phyloP scores from a whole-genome alignment of 1,140 invertebrate genomes.

The Berghia stephanieae region DNA sequence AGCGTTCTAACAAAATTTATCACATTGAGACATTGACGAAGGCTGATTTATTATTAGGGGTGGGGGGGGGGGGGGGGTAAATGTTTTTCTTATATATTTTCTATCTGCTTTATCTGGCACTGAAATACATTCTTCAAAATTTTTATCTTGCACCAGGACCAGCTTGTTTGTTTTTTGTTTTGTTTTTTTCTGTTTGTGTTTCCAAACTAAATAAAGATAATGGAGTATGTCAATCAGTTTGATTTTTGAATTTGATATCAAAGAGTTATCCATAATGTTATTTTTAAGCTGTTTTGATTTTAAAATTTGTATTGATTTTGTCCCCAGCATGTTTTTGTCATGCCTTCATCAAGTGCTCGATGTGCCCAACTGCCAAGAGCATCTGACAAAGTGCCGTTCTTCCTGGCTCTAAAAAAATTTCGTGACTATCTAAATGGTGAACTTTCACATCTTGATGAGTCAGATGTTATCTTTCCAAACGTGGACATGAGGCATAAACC shows the following conservation, averaged over 20 bases:
- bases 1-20: no score
- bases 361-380: slow-evolving; percentile 94
- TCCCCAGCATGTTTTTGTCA: slow-evolving; percentile 93
- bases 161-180: background rate
- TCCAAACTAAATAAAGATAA: background rate
- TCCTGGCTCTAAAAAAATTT: slow-evolving; percentile 92
- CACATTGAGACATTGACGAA: no score
- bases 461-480: slow-evolving; percentile 86
- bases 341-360: slow-evolving; percentile 96
- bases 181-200: background rate
- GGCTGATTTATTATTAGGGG: no score
- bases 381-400: slow-evolving; percentile 97
- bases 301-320: background rate
- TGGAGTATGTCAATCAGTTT: no score
- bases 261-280: no score
- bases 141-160: background rate
- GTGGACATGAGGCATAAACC: slow-evolving; percentile 61
- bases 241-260: no score
- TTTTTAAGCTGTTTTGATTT: no score
- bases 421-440: slow-evolving; percentile 92
- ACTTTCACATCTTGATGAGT: slow-evolving; percentile 86
- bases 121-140: no score
- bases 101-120: no score
- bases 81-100: no score
- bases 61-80: no score